phyloP scores from a whole-genome alignment of 2,888 invertebrate species.

The Diloba caeruleocephala region DNA sequence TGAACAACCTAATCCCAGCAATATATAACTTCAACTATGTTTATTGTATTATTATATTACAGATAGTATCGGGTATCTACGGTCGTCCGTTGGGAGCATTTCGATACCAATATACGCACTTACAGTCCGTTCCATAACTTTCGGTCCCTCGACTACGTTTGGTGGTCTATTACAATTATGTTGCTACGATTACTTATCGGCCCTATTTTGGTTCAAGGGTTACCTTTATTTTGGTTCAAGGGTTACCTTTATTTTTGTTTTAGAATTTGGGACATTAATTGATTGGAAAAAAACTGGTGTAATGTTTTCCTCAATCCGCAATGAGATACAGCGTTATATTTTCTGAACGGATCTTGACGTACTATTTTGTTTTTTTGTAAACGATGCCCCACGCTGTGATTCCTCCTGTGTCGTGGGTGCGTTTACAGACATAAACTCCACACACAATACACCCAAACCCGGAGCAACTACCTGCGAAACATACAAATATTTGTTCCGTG shows the following conservation, averaged over 20 bases:
- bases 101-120: conserved; percentile 65
- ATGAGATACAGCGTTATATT: no score
- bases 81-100: conserved; percentile 64
- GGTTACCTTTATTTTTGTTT: neutral
- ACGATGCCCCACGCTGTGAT: no score
- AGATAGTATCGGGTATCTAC: conserved; percentile 56
- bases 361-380: no score
- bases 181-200: conserved; percentile 50
- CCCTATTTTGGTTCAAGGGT: conserved; percentile 15
- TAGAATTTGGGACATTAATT: neutral
- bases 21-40: conserved; percentile 29
- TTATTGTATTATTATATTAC: conserved; percentile 53
- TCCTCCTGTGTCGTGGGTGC: no score
- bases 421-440: no score
- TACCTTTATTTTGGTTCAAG: neutral
- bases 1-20: conserved; percentile 9
- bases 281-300: no score
- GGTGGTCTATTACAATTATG: conserved; percentile 66
- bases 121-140: conserved; percentile 65
- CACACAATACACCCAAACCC: no score
- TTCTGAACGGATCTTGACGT: no score
- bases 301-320: no score
- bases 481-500: no score
- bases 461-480: no score
- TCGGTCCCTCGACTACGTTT: conserved; percentile 63